A percentile compares a stretch with the other conserved stretches of the same genome.
Conservation (phyloP, 2,113 vertebrate species). For the Urocolius indicus region DNA sequence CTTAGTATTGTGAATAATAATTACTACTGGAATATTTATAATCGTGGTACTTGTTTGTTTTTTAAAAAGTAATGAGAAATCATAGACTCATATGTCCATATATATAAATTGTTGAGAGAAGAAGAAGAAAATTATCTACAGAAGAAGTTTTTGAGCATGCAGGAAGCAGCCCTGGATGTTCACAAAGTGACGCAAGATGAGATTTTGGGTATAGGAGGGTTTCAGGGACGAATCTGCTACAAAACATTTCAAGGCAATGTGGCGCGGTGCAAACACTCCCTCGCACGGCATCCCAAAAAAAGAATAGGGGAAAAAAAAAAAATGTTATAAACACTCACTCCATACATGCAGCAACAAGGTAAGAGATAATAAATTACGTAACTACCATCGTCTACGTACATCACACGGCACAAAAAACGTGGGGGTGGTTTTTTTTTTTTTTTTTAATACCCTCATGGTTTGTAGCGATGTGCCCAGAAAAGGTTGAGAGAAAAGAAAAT, state of each 20-base stretch:
- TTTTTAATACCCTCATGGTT: not conserved
- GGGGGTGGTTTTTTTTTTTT: not conserved
- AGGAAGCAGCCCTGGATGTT: not conserved
- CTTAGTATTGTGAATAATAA: not conserved
- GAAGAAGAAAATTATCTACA: not conserved
- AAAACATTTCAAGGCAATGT: not conserved
- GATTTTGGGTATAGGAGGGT: accelerated
- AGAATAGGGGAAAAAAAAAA: not conserved
- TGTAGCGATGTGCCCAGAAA: not conserved
- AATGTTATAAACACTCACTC: slow-evolving; percentile 44
- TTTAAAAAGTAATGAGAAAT: not conserved
- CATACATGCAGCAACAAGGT: slow-evolving; percentile 15
- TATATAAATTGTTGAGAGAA: not conserved
- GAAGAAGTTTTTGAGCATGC: not conserved
- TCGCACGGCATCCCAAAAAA: slow-evolving; percentile 23
- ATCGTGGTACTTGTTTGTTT: not conserved
- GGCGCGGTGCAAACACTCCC: not conserved
- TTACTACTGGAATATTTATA: not conserved
- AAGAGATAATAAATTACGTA: slow-evolving; percentile 63
- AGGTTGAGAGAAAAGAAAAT: not conserved
- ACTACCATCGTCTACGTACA: slow-evolving; percentile 7
- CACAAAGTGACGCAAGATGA: not conserved
- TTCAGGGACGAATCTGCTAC: not conserved
- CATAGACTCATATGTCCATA: not conserved
- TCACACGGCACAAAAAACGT: not conserved